phyloP scores from a whole-genome alignment of 2,888 invertebrate genomes.

The Allolobophora icterica region DNA sequence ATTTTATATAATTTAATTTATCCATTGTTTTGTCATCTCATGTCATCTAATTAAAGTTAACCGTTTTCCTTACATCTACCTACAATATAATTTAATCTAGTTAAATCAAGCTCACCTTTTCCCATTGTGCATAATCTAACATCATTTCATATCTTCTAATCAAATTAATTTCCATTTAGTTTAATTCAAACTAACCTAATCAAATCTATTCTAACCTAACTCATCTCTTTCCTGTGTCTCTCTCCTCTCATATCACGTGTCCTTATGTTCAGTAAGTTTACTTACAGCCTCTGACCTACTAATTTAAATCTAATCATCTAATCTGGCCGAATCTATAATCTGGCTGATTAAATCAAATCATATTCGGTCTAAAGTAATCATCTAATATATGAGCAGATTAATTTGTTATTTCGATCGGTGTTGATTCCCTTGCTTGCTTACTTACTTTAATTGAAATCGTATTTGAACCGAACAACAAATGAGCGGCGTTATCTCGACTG shows the following conservation, averaged over 20 bases:
- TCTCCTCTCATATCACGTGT: neutral
- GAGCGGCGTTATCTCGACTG: neutral
- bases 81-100: neutral
- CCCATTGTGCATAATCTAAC: neutral
- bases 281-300: neutral
- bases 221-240: too few relatives aligned
- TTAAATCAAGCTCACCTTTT: neutral
- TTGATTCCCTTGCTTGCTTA: constrained; percentile 9
- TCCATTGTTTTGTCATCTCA: neutral
- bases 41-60: neutral
- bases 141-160: neutral
- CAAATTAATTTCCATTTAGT: neutral
- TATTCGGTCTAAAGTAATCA: neutral
- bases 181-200: neutral
- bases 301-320: neutral
- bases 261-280: neutral
- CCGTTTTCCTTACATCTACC: neutral
- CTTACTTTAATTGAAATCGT: constrained; percentile 12
- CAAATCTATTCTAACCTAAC: neutral
- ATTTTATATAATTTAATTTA: too few relatives aligned
- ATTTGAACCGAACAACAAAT: neutral
- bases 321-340: neutral
- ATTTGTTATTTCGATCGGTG: constrained; percentile 8
- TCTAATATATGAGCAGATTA: neutral
- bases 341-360: neutral